Conservation (phyloP, 2,113 vertebrate genomes). For the Nothobranchius furzeri region DNA sequence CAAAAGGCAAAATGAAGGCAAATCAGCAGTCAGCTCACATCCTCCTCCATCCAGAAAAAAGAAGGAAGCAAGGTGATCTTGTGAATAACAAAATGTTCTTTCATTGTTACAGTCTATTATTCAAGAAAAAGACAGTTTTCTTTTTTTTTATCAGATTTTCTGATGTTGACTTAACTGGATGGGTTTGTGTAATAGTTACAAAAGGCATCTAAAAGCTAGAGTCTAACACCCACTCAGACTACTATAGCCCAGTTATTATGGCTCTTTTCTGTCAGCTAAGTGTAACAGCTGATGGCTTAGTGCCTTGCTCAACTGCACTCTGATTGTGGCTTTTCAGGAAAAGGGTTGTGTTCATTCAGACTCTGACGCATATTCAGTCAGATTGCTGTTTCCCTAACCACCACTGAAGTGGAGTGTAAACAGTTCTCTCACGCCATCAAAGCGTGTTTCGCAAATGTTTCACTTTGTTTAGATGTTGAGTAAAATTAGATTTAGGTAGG, state of each 20-base stretch:
- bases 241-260: constrained; percentile 16
- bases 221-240: constrained; percentile 34
- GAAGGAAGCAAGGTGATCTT: constrained; percentile 32
- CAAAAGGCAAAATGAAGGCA: constrained; percentile 67
- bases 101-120: constrained; percentile 42
- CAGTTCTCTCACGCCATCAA: constrained; percentile 34
- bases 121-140: constrained; percentile 12
- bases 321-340: constrained; percentile 38
- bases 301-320: constrained; percentile 52
- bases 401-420: constrained; percentile 33
- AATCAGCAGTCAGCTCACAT: constrained; percentile 69
- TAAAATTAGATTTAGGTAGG: constrained; percentile 19
- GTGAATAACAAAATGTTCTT: constrained; percentile 63
- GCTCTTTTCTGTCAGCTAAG: constrained; percentile 28
- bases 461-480: constrained; percentile 23
- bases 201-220: constrained; percentile 28
- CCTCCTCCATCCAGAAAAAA: constrained; percentile 43
- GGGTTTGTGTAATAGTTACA: constrained; percentile 17
- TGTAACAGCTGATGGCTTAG: constrained; percentile 37
- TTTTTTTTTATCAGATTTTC: constrained; percentile 21
- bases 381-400: constrained; percentile 34
- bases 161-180: constrained; percentile 23
- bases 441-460: constrained; percentile 41
- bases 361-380: constrained; percentile 47
- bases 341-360: constrained; percentile 20